Percentiles rank a stretch among this genome's conserved stretches.
Evolutionary conservation across 2,888 invertebrate genomes (phyloP).

Genomic region (Acheta domesticus): DNA sequence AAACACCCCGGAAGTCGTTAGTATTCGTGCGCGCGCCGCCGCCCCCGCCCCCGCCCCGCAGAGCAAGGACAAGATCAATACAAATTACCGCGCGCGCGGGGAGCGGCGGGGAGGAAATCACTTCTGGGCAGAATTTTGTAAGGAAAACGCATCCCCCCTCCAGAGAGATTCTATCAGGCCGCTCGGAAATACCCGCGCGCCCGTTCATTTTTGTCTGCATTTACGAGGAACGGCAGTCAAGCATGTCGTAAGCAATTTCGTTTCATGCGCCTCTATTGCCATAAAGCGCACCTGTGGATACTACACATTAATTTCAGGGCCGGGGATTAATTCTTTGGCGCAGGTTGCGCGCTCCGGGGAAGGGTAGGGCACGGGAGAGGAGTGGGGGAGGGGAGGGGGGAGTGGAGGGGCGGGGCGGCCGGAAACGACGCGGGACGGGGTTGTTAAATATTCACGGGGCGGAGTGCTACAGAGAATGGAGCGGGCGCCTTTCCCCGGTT

Average conservation of each 20-base stretch:
- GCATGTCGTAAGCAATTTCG: background rate
- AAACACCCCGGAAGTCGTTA: background rate
- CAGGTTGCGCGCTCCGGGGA: background rate
- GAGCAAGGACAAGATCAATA: background rate
- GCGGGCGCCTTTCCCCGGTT: background rate
- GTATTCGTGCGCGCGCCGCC: background rate
- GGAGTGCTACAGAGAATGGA: background rate
- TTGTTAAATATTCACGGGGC: conserved; percentile 8
- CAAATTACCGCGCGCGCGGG: background rate
- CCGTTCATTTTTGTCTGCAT: background rate
- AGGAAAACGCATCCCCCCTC: conserved; percentile 8
- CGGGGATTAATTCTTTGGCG: conserved; percentile 18
- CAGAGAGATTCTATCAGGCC: background rate
- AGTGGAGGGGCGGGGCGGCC: background rate
- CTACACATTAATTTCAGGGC: conserved; percentile 9
- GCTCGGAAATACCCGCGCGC: background rate
- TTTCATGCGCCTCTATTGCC: background rate
- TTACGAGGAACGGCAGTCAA: background rate
- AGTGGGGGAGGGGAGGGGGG: background rate
- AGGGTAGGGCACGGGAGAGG: background rate
- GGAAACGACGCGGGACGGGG: background rate
- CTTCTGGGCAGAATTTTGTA: background rate
- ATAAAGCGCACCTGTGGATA: conserved; percentile 18
- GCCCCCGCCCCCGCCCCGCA: background rate
- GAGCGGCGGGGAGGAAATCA: background rate